phyloP scores from a whole-genome alignment of 2,797 vertebrate genomes.

The Pseudocheirus occidentalis region DNA sequence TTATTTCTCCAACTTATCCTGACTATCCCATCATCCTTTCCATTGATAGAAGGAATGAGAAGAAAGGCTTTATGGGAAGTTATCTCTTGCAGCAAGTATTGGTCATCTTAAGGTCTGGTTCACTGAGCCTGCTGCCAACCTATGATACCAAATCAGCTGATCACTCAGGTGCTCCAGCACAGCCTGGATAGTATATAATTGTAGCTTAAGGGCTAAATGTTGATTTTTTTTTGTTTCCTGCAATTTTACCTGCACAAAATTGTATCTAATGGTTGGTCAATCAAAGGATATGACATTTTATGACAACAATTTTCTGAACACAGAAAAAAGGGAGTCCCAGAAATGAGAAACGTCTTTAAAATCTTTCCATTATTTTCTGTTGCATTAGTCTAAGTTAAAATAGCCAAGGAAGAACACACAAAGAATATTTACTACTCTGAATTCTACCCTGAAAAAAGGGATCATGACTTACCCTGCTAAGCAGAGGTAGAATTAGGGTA shows the following conservation, averaged over 20 bases:
- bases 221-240: constrained; percentile 47
- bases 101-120: constrained; percentile 49
- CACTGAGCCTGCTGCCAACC: constrained; percentile 60
- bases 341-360: constrained; percentile 67
- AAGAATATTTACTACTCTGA: constrained; percentile 60
- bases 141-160: constrained; percentile 46
- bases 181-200: constrained; percentile 34
- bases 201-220: constrained; percentile 74
- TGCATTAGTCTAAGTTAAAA: constrained; percentile 67
- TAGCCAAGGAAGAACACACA: constrained; percentile 66
- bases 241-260: constrained; percentile 76
- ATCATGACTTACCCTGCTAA: constrained; percentile 67
- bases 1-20: constrained; percentile 54
- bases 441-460: constrained; percentile 60
- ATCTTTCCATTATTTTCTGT: constrained; percentile 64
- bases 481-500: constrained; percentile 49
- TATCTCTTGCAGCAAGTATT: constrained; percentile 49
- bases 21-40: constrained; percentile 50
- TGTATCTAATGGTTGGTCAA: constrained; percentile 78
- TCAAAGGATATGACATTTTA: constrained; percentile 76
- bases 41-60: constrained; percentile 45
- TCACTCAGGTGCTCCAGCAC: constrained; percentile 19
- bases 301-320: constrained; percentile 71
- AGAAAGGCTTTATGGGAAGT: constrained; percentile 57
- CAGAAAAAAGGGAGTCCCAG: constrained; percentile 66